Evolutionary conservation across 1,140 invertebrate genomes (phyloP).

Genomic region (Pteromalus puparum): DNA sequence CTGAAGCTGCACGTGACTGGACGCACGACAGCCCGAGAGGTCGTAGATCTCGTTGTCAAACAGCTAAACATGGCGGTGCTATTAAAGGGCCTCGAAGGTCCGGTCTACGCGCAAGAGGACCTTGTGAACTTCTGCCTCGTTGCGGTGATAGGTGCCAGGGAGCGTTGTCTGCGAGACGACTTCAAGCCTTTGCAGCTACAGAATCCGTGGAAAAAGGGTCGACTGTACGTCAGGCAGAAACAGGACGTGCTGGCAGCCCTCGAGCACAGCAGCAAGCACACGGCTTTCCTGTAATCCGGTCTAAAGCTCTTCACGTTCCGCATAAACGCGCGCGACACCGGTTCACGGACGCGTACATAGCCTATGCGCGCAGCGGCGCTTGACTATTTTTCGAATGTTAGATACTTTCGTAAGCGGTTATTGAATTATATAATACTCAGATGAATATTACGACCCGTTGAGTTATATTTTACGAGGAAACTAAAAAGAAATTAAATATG

Average conservation of each 20-base stretch:
- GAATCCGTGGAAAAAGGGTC: slow-evolving; percentile 95
- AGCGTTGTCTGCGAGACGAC: slow-evolving; percentile 93
- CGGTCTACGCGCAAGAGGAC: slow-evolving; percentile 88
- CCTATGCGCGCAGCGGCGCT: slow-evolving; percentile 25
- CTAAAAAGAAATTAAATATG: slow-evolving; percentile 12
- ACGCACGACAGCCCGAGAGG: slow-evolving; percentile 92
- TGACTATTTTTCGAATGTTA: slow-evolving; percentile 60
- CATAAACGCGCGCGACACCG: neutral
- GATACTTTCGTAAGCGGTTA: slow-evolving; percentile 54
- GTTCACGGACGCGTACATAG: neutral
- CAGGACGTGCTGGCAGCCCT: slow-evolving; percentile 91
- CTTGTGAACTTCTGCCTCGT: slow-evolving; percentile 94
- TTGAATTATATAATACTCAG: slow-evolving; percentile 64
- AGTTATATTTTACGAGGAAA: slow-evolving; percentile 8
- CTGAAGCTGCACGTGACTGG: slow-evolving; percentile 94
- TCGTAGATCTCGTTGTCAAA: slow-evolving; percentile 94
- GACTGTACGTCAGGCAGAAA: slow-evolving; percentile 92
- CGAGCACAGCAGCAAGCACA: slow-evolving; percentile 87
- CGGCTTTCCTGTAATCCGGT: slow-evolving; percentile 74
- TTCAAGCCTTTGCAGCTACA: slow-evolving; percentile 94
- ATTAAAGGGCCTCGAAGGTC: slow-evolving; percentile 88
- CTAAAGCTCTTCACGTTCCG: slow-evolving; percentile 41
- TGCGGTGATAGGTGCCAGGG: slow-evolving; percentile 93
- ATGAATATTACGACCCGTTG: neutral
- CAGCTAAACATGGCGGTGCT: slow-evolving; percentile 95